Evolutionary conservation across 1,140 invertebrate species (phyloP), one percentile per base, ranked within the genome.

Genomic region (Dufourea novaeangliae): DNA sequence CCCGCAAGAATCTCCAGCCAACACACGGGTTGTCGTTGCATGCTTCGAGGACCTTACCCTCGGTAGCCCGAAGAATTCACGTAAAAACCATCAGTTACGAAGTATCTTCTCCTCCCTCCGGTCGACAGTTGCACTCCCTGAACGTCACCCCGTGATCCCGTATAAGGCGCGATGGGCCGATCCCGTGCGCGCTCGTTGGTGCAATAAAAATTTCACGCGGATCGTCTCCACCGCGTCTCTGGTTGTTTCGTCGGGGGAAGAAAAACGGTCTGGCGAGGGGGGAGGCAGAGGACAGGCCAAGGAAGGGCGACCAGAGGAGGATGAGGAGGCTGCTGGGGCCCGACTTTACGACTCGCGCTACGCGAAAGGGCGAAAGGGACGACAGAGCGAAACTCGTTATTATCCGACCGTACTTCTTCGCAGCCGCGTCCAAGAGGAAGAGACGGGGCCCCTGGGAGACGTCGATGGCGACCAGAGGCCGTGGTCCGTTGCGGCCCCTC

Each of bases 331-430:
- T 5, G 61, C 27, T 54, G 79, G 69, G 72, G 50, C 66, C 69
- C 69, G 78, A 86, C 79, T 90, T 90, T 90, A 90, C 85, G 88
- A 88, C 86, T 89, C 80, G 87, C 87, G 84, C 83, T 89, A 81
- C 83, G 87, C 87, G 83, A 74, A 22, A 77, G 83, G 76, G 84
- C 86, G 85, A 89, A 86, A 88, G 85, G 84, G 87, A 90, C 85
- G 89, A 91, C 89, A 90, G n/a, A n/a, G 85, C 87, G 86, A 90
- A 90, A 88, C 90, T 91, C 88, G 90, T 92, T 91, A 91, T 92
- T 92, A 92, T 91, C 89, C 83, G 83, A 87, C 88, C 84, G 84
- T 89, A 91, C 88, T 90, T 90, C 86, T 90, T 90, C 89, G 83
- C 86, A 82, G 85, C n/a, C 46, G 17, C 84, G 86, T 87, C 78